phyloP scores from a whole-genome alignment of 2,888 invertebrate species.

The Xanthia icteritia region DNA sequence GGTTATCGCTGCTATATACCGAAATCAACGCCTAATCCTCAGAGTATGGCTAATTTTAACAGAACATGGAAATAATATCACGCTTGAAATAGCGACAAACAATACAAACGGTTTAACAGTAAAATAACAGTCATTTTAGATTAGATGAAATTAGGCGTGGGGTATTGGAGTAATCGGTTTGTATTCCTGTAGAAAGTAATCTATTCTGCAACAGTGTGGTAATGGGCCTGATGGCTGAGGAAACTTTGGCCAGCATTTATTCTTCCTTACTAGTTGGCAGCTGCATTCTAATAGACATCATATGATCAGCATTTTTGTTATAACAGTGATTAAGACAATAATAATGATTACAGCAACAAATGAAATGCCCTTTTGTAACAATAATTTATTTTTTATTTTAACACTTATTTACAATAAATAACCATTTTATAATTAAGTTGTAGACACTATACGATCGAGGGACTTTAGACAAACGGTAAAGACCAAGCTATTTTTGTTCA shows the following conservation, averaged over 20 bases:
- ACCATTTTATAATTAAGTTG: not conserved
- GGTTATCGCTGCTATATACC: slow-evolving; percentile 17
- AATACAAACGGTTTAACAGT: not conserved
- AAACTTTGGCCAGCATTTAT: not conserved
- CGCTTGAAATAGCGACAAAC: slow-evolving; percentile 4
- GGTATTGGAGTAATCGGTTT: not conserved
- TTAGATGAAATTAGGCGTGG: not conserved
- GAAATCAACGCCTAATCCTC: not conserved
- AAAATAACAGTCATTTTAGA: slow-evolving; percentile 8
- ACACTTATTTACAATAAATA: not conserved
- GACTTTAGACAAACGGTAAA: not conserved
- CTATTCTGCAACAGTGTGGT: not conserved
- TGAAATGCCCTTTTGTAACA: not conserved
- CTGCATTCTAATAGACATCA: not conserved
- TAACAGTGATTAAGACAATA: no score
- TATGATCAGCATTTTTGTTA: not conserved
- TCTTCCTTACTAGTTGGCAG: not conserved
- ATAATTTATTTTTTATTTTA: not conserved
- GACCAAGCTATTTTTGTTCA: not conserved
- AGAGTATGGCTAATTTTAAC: not conserved
- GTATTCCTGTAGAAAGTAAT: not conserved
- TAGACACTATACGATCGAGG: no score
- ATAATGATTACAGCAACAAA: not conserved
- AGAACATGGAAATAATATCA: slow-evolving; percentile 34
- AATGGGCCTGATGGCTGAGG: not conserved